Evolutionary conservation across 2,888 invertebrate species (phyloP).

Genomic region (Augochlorella aurata): DNA sequence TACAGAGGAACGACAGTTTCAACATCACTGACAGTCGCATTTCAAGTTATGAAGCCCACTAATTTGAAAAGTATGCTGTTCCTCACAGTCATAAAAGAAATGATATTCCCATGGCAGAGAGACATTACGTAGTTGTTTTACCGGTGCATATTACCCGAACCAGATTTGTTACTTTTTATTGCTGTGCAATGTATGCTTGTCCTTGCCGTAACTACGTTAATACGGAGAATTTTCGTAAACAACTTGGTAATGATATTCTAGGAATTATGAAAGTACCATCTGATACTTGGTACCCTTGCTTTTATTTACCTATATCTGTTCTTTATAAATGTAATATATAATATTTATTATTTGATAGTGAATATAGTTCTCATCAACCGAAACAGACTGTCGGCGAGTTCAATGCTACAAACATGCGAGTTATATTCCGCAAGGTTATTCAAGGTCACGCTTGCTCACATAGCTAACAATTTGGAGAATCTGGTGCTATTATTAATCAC

Average conservation of each 20-base stretch:
- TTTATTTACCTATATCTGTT: too few species aligned
- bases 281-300: too few species aligned
- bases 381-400: not conserved
- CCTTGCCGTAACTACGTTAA: not conserved
- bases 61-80: too few species aligned
- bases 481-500: not conserved
- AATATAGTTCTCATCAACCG: too few species aligned
- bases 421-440: not conserved
- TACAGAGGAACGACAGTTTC: too few species aligned
- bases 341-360: too few species aligned
- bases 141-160: not conserved
- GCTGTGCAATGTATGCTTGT: not conserved
- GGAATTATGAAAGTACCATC: not conserved
- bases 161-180: slow-evolving; percentile 13
- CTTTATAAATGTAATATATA: too few species aligned
- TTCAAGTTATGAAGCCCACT: too few species aligned
- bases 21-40: too few species aligned
- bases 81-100: not conserved
- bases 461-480: not conserved
- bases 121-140: not conserved
- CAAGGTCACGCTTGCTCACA: not conserved
- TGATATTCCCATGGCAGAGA: not conserved
- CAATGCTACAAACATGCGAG: not conserved
- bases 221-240: slow-evolving; percentile 4
- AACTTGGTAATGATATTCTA: not conserved